Conservation (phyloP, 2,797 vertebrate genomes). For the Chrosomus eos region DNA sequence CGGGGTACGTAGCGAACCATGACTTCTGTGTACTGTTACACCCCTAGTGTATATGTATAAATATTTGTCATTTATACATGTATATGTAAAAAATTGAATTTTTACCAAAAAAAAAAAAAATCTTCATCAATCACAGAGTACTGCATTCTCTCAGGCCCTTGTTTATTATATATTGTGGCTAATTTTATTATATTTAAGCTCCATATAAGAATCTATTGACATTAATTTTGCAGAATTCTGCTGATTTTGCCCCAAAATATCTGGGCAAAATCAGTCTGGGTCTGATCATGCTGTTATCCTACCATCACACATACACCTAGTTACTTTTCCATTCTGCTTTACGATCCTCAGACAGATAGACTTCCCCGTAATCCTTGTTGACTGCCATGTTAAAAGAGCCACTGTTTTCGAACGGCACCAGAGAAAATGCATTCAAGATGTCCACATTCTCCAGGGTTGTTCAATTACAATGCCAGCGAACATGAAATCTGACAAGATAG, state of each 20-base stretch:
- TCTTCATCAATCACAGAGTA: background rate
- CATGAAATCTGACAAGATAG: constrained; percentile 43
- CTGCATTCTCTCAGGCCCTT: background rate
- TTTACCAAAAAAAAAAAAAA: background rate
- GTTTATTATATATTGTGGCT: background rate
- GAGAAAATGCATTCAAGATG: constrained; percentile 55
- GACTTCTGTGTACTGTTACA: no score
- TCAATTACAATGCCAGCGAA: constrained; percentile 43
- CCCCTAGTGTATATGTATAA: background rate
- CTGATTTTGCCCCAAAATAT: background rate
- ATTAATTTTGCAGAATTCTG: background rate
- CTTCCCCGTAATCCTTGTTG: background rate
- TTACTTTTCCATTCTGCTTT: constrained; percentile 13
- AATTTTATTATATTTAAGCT: background rate
- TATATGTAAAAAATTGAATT: no score
- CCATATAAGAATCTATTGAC: background rate
- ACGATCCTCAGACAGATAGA: constrained; percentile 27
- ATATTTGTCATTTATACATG: background rate
- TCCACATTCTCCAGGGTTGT: constrained; percentile 34
- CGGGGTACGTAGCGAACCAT: no score
- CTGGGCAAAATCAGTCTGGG: background rate
- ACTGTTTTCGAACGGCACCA: constrained; percentile 25
- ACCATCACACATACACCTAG: background rate
- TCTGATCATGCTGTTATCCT: background rate
- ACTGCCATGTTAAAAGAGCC: constrained; percentile 19